Evolutionary conservation across 2,113 vertebrate genomes (phyloP), one percentile per base, ranked within the genome.

Genomic region (Pampusana beccarii): DNA sequence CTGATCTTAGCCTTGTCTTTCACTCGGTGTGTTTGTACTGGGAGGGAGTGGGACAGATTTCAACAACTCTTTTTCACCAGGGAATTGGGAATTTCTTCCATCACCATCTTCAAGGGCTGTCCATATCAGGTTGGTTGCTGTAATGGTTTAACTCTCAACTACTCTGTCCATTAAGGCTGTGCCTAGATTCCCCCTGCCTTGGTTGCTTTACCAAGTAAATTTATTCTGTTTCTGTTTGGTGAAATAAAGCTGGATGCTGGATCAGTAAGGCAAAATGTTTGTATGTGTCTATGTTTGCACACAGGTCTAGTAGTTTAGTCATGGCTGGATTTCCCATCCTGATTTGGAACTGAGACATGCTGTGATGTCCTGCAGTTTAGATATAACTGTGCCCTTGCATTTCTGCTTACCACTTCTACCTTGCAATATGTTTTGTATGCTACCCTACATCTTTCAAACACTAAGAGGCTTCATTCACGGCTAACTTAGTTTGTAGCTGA

Each of bases 251-350:
- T 38, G 77, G 28, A 29, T 56, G 15, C 14, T 92, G 34, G 25
- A 75, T 10, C 3, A 2, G 29, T 10, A 64, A 91, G 75, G 16
- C 12, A 40, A 80, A 88, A 65, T 50, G 9, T 42, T n/a, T 73
- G 8, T 29, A 40, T 0, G 0, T 51, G 24, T 2, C 4, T 85
- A 4, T 42, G 36, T 58, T n/a, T 81, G 54, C 6, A 19, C 6
- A 48, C 13, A 51, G 48, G 11, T 44, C 24, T 85, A 53, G 13
- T 60, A 66, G 13, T n/a, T 31, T 56, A n/a, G 34, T 67, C 5
- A 28, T 51, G 33, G 66, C 33, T 86, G 42, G 34, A 50, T 74
- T 79, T 85, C 40, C 16, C 18, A 61, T 31, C 8, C 18, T 82
- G 20, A 38, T 79, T 31, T 82, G 33, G n/a, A 69, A 46, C 33